Evolutionary conservation across 2,113 vertebrate species (phyloP).

Genomic region (Platichthys stellatus): DNA sequence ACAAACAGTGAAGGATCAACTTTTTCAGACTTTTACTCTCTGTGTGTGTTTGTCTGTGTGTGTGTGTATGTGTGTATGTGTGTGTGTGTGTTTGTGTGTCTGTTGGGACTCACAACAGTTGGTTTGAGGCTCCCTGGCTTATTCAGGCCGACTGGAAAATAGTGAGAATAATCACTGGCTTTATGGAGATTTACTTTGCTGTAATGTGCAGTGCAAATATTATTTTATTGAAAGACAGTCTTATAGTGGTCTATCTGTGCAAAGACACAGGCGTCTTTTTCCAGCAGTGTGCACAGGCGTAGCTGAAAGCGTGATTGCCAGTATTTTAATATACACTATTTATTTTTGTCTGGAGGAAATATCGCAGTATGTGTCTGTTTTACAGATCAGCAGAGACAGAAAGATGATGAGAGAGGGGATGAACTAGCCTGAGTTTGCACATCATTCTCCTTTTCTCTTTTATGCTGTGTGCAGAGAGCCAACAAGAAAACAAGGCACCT

Average conservation of each 20-base stretch:
- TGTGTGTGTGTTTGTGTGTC: neutral
- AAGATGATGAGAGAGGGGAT: conserved; percentile 5
- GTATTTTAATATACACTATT: conserved; percentile 36
- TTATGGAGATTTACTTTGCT: conserved; percentile 57
- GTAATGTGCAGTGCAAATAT: conserved; percentile 45
- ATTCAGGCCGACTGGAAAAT: conserved; percentile 53
- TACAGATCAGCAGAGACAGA: conserved; percentile 18
- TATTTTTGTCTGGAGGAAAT: conserved; percentile 7
- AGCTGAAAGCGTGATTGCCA: conserved; percentile 13
- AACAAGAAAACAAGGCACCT: conserved; percentile 57
- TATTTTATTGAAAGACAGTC: conserved; percentile 25
- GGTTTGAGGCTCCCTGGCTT: conserved; percentile 43
- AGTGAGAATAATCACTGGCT: conserved; percentile 52
- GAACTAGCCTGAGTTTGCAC: neutral
- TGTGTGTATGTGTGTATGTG: neutral
- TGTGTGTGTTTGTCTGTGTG: neutral
- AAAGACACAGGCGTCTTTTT: neutral
- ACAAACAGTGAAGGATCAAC: conserved; percentile 51
- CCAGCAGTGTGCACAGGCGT: neutral
- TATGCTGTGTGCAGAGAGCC: conserved; percentile 29
- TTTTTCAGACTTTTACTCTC: conserved; percentile 34
- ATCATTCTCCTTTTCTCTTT: conserved; percentile 14
- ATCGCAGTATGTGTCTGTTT: conserved; percentile 17
- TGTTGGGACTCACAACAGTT: conserved; percentile 48
- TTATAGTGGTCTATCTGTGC: conserved; percentile 22